phyloP scores from a whole-genome alignment of 1,140 invertebrate genomes.

The Drosophila melanica region DNA sequence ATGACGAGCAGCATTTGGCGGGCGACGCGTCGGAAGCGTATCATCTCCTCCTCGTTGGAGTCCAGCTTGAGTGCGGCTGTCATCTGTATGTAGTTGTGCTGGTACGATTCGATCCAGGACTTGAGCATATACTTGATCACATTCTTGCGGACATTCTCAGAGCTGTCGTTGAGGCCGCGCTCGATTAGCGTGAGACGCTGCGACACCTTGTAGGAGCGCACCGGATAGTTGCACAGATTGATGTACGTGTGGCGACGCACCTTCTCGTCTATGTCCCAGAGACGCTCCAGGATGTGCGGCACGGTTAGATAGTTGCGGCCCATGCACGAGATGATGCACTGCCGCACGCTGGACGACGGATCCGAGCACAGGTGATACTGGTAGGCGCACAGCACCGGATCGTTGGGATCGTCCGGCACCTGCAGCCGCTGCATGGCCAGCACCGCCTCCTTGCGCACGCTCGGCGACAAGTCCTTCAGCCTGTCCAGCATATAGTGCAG shows the following conservation, averaged over 20 bases:
- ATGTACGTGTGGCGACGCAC: constrained; percentile 90
- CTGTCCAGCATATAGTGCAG: constrained; percentile 88
- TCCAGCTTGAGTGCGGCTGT: constrained; percentile 88
- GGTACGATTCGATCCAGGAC: constrained; percentile 87
- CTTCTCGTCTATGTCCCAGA: constrained; percentile 89
- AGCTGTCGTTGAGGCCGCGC: constrained; percentile 88
- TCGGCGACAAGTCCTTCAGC: constrained; percentile 85
- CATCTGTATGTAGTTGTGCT: constrained; percentile 87
- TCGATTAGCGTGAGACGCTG: constrained; percentile 88
- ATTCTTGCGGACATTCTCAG: constrained; percentile 85
- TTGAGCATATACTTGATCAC: constrained; percentile 86
- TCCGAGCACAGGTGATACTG: constrained; percentile 91
- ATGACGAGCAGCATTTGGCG: constrained; percentile 83
- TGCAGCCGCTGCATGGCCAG: constrained; percentile 91
- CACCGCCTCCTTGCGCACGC: constrained; percentile 91
- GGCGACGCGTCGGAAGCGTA: constrained; percentile 74
- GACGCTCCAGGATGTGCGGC: constrained; percentile 88
- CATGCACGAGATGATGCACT: constrained; percentile 88
- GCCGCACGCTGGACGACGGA: constrained; percentile 89
- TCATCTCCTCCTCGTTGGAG: constrained; percentile 84
- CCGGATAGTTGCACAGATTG: constrained; percentile 88
- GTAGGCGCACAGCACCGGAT: constrained; percentile 91
- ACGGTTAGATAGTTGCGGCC: constrained; percentile 88
- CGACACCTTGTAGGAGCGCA: constrained; percentile 88
- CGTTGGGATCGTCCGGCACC: constrained; percentile 90